A percentile compares a stretch with the other conserved stretches of the same genome.
These are phyloP conservation scores for Cyprinodon tularosa DNA, from an alignment of 2,113 vertebrate genomes.

Conservation along the genomic window DNA sequence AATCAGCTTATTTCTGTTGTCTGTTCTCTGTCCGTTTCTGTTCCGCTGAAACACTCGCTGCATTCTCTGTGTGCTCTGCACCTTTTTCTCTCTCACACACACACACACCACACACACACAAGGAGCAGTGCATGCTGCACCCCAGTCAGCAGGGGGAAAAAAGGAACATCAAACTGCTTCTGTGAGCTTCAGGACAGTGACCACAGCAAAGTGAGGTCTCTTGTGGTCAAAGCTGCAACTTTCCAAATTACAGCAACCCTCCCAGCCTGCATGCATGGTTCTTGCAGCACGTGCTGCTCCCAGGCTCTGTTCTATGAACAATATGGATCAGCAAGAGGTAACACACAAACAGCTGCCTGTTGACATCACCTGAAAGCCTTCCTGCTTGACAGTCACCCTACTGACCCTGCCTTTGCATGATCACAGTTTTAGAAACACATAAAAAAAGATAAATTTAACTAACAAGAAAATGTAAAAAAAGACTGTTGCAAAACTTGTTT, in stretches of 20 bases:
- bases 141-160: slow-evolving; percentile 17
- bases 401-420: slow-evolving; percentile 25
- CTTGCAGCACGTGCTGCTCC: slow-evolving; percentile 1
- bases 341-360: slow-evolving; percentile 43
- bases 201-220: slow-evolving; percentile 14
- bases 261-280: neutral
- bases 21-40: slow-evolving; percentile 35
- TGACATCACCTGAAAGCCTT: slow-evolving; percentile 43
- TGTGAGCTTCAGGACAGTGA: slow-evolving; percentile 16
- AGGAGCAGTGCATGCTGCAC: neutral
- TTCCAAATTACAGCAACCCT: slow-evolving; percentile 38
- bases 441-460: too few species aligned
- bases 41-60: slow-evolving; percentile 14
- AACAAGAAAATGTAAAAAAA: neutral
- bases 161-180: slow-evolving; percentile 14
- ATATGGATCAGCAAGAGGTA: slow-evolving; percentile 43
- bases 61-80: slow-evolving; percentile 20
- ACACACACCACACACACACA: slow-evolving; percentile 3
- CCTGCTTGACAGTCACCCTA: slow-evolving; percentile 29
- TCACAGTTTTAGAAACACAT: neutral
- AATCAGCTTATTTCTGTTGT: slow-evolving; percentile 16
- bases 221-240: slow-evolving; percentile 15
- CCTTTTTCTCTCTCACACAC: slow-evolving; percentile 3
- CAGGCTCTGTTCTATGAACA: slow-evolving; percentile 9
- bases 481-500: neutral